Percentiles rank a stretch among this genome's conserved stretches.
phyloP scores from a whole-genome alignment of 1,140 invertebrate genomes.

The Asbolus verrucosus region DNA sequence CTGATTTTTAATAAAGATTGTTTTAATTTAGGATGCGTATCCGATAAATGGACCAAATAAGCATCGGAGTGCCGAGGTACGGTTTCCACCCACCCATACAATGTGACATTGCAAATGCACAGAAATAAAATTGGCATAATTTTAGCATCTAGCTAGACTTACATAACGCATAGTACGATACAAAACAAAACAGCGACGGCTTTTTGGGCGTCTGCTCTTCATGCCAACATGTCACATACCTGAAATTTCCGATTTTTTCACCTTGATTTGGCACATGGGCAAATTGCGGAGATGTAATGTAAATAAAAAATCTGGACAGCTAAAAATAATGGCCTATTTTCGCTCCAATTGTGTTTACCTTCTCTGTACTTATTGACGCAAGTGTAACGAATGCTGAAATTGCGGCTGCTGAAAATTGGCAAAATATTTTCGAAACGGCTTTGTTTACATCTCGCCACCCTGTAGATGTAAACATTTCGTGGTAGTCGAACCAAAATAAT shows the following conservation, averaged over 20 bases:
- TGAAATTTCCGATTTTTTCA: slow-evolving; percentile 25
- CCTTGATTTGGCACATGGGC: too few relatives aligned
- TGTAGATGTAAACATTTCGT: slow-evolving; percentile 2
- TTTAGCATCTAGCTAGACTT: slow-evolving; percentile 46
- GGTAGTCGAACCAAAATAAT: slow-evolving; percentile 3
- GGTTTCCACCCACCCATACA: slow-evolving; percentile 21
- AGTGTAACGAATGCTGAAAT: slow-evolving; percentile 16
- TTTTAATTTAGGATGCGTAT: slow-evolving; percentile 13
- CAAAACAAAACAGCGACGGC: slow-evolving; percentile 44
- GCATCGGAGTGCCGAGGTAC: slow-evolving; percentile 11
- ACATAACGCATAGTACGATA: slow-evolving; percentile 44
- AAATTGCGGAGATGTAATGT: background rate
- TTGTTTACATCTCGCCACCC: background rate
- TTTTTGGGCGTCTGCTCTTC: slow-evolving; percentile 47
- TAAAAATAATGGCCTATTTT: slow-evolving; percentile 17
- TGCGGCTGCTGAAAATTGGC: slow-evolving; percentile 5
- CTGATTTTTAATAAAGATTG: slow-evolving; percentile 11
- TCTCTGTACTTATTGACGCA: slow-evolving; percentile 20
- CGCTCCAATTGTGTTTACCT: slow-evolving; percentile 25
- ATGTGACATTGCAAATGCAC: slow-evolving; percentile 42
- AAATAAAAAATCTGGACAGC: slow-evolving; percentile 17
- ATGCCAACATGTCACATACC: slow-evolving; percentile 46
- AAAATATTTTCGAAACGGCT: too few relatives aligned
- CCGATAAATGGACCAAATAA: slow-evolving; percentile 18
- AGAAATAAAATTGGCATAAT: slow-evolving; percentile 48